phyloP scores from a whole-genome alignment of 2,888 invertebrate species.

The Temnothorax unifasciatus region DNA sequence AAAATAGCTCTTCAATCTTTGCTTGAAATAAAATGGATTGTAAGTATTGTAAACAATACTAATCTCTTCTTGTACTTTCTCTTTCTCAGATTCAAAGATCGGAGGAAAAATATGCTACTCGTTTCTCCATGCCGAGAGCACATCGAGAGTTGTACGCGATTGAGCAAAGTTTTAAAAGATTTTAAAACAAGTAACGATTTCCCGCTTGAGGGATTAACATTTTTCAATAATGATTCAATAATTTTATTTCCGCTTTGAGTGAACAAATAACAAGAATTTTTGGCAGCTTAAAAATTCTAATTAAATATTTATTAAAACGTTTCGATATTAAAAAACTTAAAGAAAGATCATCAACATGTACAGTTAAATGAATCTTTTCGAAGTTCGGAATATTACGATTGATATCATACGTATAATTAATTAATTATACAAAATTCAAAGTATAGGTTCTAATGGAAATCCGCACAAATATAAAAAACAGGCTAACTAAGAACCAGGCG shows the following conservation, averaged over 20 bases:
- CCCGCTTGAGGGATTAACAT: neutral
- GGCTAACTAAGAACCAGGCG: too few relatives aligned
- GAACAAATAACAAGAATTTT: neutral
- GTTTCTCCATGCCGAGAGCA: neutral
- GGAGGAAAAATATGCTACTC: neutral
- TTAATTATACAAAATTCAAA: neutral
- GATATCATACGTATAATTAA: neutral
- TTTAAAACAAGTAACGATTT: neutral
- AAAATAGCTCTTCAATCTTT: neutral
- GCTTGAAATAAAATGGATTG: neutral
- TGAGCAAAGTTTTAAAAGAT: neutral
- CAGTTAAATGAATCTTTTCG: neutral
- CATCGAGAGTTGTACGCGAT: neutral
- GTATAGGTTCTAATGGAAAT: too few relatives aligned
- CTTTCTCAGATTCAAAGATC: neutral
- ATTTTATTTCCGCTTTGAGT: neutral
- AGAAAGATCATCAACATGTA: neutral
- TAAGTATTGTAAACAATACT: neutral
- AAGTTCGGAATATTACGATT: neutral
- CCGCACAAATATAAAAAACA: too few relatives aligned
- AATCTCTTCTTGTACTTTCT: neutral
- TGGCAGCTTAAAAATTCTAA: neutral
- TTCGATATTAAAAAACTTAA: neutral
- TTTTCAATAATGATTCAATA: constrained; percentile 3
- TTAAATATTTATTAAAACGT: neutral